Evolutionary conservation across 2,113 vertebrate species (phyloP).

Genomic region (Calyptomena viridis): DNA sequence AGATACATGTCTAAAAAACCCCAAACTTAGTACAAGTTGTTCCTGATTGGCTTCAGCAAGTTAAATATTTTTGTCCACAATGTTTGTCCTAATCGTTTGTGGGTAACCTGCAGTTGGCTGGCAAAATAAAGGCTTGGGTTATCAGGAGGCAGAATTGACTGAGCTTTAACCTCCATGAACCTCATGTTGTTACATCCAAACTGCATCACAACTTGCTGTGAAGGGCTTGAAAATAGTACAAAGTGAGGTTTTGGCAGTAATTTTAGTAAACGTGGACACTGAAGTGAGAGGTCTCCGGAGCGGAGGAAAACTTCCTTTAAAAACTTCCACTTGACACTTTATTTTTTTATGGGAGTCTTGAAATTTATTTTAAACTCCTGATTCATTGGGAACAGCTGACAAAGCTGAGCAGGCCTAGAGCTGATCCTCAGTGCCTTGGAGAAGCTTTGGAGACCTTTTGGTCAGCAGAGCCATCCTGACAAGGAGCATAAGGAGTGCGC

Average conservation of each 20-base stretch:
- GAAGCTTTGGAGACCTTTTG: not conserved
- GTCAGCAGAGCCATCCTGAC: not conserved
- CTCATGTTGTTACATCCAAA: not conserved
- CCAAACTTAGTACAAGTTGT: not conserved
- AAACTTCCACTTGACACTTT: not conserved
- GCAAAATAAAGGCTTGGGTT: not conserved
- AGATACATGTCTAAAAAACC: not conserved
- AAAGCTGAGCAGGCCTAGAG: not conserved
- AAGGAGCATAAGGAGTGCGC: not conserved
- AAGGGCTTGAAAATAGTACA: constrained; percentile 8
- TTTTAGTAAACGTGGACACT: not conserved
- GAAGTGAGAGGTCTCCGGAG: not conserved
- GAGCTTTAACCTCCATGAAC: not conserved
- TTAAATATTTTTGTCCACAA: not conserved
- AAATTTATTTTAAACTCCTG: not conserved
- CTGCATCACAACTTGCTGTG: not conserved
- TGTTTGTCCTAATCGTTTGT: not conserved
- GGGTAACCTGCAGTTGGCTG: not conserved
- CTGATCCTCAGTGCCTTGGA: not conserved
- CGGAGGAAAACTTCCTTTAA: not conserved
- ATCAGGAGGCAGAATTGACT: not conserved
- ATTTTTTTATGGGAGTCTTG: not conserved
- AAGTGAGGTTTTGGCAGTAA: not conserved
- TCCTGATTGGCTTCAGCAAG: not conserved
- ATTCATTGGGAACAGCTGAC: not conserved